Evolutionary conservation across 2,888 invertebrate species (phyloP).

Genomic region (Ecdyonurus torrentis): DNA sequence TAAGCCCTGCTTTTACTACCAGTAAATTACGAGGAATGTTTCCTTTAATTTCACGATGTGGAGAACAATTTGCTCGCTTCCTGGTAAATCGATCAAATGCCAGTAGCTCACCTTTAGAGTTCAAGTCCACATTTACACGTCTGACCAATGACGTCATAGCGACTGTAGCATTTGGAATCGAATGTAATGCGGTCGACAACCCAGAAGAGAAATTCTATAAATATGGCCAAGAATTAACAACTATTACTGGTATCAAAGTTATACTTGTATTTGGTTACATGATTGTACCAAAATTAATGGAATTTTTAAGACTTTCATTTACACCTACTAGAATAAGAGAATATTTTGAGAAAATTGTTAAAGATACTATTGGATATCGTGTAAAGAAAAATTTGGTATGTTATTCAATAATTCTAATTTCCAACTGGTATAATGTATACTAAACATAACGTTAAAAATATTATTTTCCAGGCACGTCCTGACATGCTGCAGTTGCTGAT

Average conservation of each 20-base stretch:
- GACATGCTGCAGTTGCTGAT: background rate
- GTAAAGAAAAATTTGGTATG: no score
- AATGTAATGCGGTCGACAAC: conserved; percentile 12
- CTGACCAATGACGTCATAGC: conserved; percentile 16
- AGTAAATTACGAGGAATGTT: background rate
- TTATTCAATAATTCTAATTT: background rate
- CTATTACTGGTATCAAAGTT: background rate
- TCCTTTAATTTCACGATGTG: background rate
- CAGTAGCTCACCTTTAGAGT: background rate
- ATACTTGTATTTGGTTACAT: background rate
- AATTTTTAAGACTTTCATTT: background rate
- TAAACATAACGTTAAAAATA: no score
- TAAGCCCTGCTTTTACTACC: background rate
- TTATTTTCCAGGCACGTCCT: background rate
- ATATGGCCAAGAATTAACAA: conserved; percentile 9
- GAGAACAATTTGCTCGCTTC: background rate
- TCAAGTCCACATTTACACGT: conserved; percentile 8
- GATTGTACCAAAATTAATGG: background rate
- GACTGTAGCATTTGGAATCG: conserved; percentile 14
- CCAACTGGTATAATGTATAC: no score
- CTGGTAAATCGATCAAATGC: background rate
- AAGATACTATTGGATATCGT: background rate
- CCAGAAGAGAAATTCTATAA: conserved; percentile 12
- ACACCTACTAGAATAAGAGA: background rate
- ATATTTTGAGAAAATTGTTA: background rate